Base-by-base conservation (phyloP, 2,888 invertebrate species). In the Bombyx huttoni region DNA sequence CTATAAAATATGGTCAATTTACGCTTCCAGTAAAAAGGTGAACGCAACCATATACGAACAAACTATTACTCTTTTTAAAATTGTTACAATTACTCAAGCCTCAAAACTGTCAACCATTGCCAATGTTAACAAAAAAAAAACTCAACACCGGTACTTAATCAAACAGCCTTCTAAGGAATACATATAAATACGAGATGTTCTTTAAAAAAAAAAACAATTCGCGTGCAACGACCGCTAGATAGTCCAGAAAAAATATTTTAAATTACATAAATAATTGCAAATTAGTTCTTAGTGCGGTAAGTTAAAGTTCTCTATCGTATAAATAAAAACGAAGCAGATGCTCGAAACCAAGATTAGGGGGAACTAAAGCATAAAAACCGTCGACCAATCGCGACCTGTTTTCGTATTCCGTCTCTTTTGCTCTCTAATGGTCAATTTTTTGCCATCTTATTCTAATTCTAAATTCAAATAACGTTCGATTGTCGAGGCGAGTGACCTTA, bases 311-410 rank as follows among this genome's bases (percentile, higher is more conserved):
- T 67, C 75, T 81, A 82, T 83, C 77, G 77, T 73, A 75, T 80
- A 79, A 77, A 80, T 78, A 83, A 83, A 77, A 80, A 67, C 70
- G 73, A 61, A 74, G 84, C 87, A 87, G 86, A 86, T 87, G 87
- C 82, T 80, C 79, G 77, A 82, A 84, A 83, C 77, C 73, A 84
- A 87, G 85, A 87, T 88, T 88, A 87, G 88, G 88, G 40, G 88
- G 87, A 87, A 86, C 83, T 86, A 84, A 86, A 65, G 77, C 81
- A 87, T 87, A 87, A 88, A 88, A 88, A 86, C 75, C 80, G 83
- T 82, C 85, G 83, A 79, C 87, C 87, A 87, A 88, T 87, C 63
- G 72, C 69, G 65, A 62, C 56, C 62, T 68, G 61, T 62, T 60
- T 53, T 67, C 62, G 60, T 75, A 62, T 58, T 60, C 70, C 59